Conservation (phyloP, 30 jellyfish, hydroid and myxozoan species). For the Rhopilema esculentum region DNA sequence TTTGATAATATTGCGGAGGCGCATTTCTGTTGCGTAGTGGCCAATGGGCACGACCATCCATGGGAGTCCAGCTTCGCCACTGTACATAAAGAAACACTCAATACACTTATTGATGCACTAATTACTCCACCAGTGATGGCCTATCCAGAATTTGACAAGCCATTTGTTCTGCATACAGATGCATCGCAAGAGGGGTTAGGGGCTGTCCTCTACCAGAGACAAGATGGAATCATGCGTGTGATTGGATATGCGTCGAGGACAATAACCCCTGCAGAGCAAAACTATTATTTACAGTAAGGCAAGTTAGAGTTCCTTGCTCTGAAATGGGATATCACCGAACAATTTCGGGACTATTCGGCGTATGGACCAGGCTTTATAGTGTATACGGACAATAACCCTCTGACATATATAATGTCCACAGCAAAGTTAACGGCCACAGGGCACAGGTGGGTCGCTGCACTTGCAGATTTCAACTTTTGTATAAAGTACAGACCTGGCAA, state of each 20-base stretch:
- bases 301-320: constrained; percentile 73
- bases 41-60: too few relatives aligned
- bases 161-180: constrained; percentile 74
- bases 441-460: constrained; percentile 58
- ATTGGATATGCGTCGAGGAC: constrained; percentile 68
- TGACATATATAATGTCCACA: constrained; percentile 48
- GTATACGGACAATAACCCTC: too few relatives aligned
- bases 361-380: constrained; percentile 42
- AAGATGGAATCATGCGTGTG: constrained; percentile 59
- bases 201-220: constrained; percentile 62
- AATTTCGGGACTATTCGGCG: constrained; percentile 38
- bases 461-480: constrained; percentile 43
- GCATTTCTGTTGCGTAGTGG: too few relatives aligned
- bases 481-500: constrained; percentile 55
- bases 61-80: too few relatives aligned
- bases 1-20: too few relatives aligned
- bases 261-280: constrained; percentile 57
- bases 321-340: constrained; percentile 72
- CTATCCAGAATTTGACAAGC: constrained; percentile 46
- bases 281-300: constrained; percentile 50
- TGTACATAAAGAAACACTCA: constrained; percentile 36
- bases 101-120: constrained; percentile 46
- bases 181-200: constrained; percentile 73
- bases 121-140: constrained; percentile 65
- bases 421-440: constrained; percentile 77